Evolutionary conservation across 1,140 invertebrate genomes (phyloP).

Genomic region (Pogonomyrmex californicus): DNA sequence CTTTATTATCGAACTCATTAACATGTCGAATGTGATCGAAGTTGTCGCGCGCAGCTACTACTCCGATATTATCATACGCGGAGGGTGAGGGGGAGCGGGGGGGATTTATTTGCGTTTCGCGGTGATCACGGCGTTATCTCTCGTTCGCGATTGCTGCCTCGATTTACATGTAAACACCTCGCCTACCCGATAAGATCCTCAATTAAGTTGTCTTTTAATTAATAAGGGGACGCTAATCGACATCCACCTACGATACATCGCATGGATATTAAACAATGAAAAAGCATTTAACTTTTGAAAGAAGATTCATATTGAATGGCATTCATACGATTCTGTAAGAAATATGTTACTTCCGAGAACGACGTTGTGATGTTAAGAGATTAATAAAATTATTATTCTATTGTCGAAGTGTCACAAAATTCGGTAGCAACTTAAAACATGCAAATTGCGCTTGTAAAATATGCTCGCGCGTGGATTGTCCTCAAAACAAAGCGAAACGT

Average conservation of each 20-base stretch:
- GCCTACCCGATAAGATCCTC: conserved; percentile 75
- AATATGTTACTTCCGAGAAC: background rate
- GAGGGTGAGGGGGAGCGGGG: background rate
- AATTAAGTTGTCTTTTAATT: conserved; percentile 82
- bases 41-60: conserved; percentile 21
- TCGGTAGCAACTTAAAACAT: background rate
- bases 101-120: conserved; percentile 64
- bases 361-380: background rate
- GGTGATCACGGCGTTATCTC: conserved; percentile 61
- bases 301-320: background rate
- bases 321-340: background rate
- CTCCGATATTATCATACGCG: conserved; percentile 60
- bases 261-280: background rate
- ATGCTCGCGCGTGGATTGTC: background rate
- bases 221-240: conserved; percentile 68
- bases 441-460: conserved; percentile 2
- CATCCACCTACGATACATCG: background rate
- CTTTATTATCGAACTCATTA: conserved; percentile 41
- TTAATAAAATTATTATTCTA: background rate
- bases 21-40: conserved; percentile 29
- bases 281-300: background rate
- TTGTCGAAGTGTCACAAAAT: background rate
- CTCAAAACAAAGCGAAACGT: background rate
- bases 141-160: conserved; percentile 58
- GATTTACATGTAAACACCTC: conserved; percentile 81